A percentile compares a stretch with the other conserved stretches of the same genome.
Evolutionary conservation across 30 jellyfish, hydroid and myxozoan genomes (phyloP).

Genomic region (Mastigias papua): DNA sequence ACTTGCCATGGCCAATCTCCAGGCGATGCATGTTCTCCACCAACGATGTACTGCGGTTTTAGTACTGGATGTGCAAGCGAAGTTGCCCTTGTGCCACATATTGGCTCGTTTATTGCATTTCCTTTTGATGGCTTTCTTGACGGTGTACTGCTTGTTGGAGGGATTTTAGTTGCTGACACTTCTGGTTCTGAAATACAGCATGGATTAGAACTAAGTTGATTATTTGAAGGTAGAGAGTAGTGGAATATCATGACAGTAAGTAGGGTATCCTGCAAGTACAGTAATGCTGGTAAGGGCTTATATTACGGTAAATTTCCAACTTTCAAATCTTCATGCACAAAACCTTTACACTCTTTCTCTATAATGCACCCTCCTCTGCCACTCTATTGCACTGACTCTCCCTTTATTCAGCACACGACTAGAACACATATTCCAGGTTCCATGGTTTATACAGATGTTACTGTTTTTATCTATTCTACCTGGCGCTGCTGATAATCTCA

Average conservation of each 20-base stretch:
- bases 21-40: constrained; percentile 48
- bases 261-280: neutral
- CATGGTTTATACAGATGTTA: no score
- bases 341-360: neutral
- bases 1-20: constrained; percentile 85
- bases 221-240: neutral
- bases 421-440: no score
- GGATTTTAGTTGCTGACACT: neutral
- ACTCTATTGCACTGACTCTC: no score
- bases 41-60: constrained; percentile 63
- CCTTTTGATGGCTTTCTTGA: neutral
- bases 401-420: no score
- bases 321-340: neutral
- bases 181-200: neutral
- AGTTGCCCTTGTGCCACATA: constrained; percentile 58
- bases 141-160: neutral
- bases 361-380: neutral
- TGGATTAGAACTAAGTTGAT: no score
- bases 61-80: constrained; percentile 43
- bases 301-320: neutral
- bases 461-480: no score
- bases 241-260: neutral
- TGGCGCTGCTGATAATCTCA: no score
- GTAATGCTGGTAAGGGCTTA: neutral
- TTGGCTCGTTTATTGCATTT: constrained; percentile 15